Conservation (phyloP, 2,888 invertebrate species). For the Euclidia mi region DNA sequence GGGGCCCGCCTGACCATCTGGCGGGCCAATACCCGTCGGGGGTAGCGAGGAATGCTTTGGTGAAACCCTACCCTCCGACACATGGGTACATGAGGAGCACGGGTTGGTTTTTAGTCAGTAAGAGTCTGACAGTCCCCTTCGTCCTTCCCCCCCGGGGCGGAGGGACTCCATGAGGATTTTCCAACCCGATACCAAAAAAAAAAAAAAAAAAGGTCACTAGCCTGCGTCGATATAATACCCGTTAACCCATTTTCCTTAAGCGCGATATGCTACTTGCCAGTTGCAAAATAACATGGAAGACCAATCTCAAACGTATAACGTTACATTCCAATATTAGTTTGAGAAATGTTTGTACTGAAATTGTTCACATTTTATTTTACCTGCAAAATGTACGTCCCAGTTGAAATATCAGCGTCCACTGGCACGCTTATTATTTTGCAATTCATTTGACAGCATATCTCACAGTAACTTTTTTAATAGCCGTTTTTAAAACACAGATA, state of each 20-base stretch:
- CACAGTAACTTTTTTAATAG: slow-evolving; percentile 44
- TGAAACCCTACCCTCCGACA: no score
- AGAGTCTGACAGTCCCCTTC: no score
- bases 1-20: no score
- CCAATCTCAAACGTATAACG: background rate
- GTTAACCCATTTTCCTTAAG: slow-evolving; percentile 9
- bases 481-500: slow-evolving; percentile 43
- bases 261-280: background rate
- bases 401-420: slow-evolving; percentile 32
- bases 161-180: no score
- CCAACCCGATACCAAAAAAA: no score
- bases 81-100: no score
- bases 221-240: slow-evolving; percentile 25
- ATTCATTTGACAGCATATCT: slow-evolving; percentile 55
- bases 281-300: background rate
- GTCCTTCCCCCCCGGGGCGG: no score
- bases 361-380: slow-evolving; percentile 23
- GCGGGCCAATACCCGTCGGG: no score
- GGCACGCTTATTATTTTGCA: slow-evolving; percentile 38
- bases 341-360: background rate
- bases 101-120: no score
- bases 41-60: no score
- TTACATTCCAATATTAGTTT: background rate
- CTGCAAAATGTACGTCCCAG: slow-evolving; percentile 28
- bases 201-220: no score